Evolutionary conservation across 2,113 vertebrate genomes (phyloP).

Genomic region (Vombatus ursinus): DNA sequence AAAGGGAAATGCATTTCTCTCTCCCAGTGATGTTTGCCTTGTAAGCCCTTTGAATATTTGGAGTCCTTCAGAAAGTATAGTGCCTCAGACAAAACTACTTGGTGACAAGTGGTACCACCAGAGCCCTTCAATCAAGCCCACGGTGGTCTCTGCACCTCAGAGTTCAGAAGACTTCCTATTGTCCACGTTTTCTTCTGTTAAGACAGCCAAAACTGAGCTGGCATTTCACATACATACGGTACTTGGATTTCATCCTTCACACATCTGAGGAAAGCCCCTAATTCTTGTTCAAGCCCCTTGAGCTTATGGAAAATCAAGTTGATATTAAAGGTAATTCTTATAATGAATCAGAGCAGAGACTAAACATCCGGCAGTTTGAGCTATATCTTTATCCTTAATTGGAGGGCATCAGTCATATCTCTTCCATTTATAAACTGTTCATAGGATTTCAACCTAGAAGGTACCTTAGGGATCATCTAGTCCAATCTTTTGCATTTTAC

Average conservation of each 20-base stretch:
- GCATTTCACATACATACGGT: not conserved
- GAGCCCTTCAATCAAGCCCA: not conserved
- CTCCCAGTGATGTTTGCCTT: conserved; percentile 1
- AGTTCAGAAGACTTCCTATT: not conserved
- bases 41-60: not conserved
- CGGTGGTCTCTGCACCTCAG: not conserved
- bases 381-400: not conserved
- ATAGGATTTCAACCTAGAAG: not conserved
- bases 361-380: not conserved
- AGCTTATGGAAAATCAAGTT: not conserved
- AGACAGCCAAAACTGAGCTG: not conserved
- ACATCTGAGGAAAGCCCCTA: not conserved
- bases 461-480: not conserved
- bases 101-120: not conserved
- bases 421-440: not conserved
- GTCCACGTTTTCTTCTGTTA: not conserved
- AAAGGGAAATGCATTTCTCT: not conserved
- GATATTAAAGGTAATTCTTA: not conserved
- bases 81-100: not conserved
- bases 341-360: not conserved
- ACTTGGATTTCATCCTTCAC: not conserved
- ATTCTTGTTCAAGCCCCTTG: not conserved
- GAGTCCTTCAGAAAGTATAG: not conserved
- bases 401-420: not conserved
- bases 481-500: not conserved